Conservation (phyloP, 2,113 vertebrate genomes). For the Carassius auratus region DNA sequence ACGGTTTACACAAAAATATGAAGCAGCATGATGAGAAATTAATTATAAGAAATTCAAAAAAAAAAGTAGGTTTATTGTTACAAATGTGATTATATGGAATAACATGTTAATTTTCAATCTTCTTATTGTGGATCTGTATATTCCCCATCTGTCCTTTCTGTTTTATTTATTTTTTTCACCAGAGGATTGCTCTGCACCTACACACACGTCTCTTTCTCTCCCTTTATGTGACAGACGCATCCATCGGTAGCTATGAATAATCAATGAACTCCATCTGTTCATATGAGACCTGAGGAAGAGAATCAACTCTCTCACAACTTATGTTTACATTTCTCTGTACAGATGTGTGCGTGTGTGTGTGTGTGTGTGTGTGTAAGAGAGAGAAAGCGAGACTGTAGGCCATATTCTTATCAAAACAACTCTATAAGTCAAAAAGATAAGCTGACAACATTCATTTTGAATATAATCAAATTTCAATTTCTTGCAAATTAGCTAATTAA, state of each 20-base stretch:
- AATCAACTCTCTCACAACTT: constrained; percentile 20
- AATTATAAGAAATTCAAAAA: no score
- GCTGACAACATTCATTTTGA: constrained; percentile 30
- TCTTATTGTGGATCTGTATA: not conserved
- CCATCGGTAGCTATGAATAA: constrained; percentile 49
- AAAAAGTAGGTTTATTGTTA: no score
- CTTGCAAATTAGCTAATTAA: constrained; percentile 27
- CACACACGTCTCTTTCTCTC: constrained; percentile 7
- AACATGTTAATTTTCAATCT: no score
- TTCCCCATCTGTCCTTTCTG: constrained; percentile 15
- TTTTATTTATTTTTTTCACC: not conserved
- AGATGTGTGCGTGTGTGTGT: not conserved
- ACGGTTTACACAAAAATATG: no score
- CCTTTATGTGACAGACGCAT: constrained; percentile 42
- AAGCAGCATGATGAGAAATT: no score
- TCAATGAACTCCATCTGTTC: constrained; percentile 53
- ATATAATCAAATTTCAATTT: constrained; percentile 32
- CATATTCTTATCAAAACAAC: constrained; percentile 17
- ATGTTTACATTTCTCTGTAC: constrained; percentile 8
- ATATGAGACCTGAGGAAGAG: constrained; percentile 29
- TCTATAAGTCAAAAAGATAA: constrained; percentile 37
- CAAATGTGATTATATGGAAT: no score
- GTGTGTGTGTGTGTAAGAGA: not conserved
- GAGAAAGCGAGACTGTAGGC: not conserved
- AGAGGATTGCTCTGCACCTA: constrained; percentile 7